Evolutionary conservation across 2,797 vertebrate species (phyloP).

Genomic region (Botia kubotai): DNA sequence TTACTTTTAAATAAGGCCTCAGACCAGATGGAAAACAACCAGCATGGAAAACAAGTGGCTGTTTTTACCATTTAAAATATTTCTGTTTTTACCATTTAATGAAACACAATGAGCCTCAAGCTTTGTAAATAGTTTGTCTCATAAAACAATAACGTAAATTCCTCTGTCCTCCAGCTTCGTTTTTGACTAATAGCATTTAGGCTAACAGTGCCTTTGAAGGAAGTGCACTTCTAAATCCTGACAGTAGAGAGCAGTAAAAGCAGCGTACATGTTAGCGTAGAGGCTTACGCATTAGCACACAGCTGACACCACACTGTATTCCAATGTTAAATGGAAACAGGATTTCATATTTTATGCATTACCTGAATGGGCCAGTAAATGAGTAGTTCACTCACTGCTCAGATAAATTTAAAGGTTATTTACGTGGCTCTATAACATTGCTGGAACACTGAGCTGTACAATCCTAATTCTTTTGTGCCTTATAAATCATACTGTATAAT

Average conservation of each 20-base stretch:
- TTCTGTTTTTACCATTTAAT: slow-evolving; percentile 23
- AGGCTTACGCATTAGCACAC: neutral
- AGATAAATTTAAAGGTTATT: neutral
- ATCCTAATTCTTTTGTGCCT: neutral
- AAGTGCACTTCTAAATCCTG: neutral
- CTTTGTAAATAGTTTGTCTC: slow-evolving; percentile 21
- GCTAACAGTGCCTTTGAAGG: neutral
- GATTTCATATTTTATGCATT: neutral
- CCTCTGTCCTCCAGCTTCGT: slow-evolving; percentile 21
- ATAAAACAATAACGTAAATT: slow-evolving; percentile 35
- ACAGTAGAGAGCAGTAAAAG: slow-evolving; percentile 23
- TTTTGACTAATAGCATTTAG: neutral
- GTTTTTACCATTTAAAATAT: neutral
- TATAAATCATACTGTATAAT: neutral
- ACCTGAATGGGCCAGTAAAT: neutral
- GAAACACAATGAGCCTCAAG: slow-evolving; percentile 18
- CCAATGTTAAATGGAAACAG: neutral
- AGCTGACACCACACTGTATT: neutral
- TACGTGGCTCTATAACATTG: neutral
- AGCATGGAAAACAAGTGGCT: neutral
- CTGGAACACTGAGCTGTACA: neutral
- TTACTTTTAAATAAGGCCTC: neutral
- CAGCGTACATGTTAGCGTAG: neutral
- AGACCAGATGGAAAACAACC: neutral
- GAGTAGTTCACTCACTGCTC: neutral